phyloP scores from a whole-genome alignment of 1,140 invertebrate genomes.

The Galleria mellonella region DNA sequence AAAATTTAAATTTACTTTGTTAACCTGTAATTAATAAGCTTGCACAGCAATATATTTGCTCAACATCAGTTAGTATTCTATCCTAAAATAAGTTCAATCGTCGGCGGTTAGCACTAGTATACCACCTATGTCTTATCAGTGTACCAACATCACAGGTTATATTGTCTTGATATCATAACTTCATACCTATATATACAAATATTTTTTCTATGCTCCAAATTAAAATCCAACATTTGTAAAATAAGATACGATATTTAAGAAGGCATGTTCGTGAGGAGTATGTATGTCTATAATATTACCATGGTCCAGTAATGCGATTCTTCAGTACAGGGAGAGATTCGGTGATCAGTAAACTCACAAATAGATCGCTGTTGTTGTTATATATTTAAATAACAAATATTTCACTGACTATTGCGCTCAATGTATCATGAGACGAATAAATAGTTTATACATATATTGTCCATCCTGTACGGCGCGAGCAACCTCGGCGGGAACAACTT shows the following conservation, averaged over 20 bases:
- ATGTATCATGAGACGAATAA: constrained; percentile 10
- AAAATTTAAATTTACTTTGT: too few relatives aligned
- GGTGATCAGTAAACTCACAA: constrained; percentile 26
- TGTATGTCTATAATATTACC: too few relatives aligned
- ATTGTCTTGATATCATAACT: too few relatives aligned
- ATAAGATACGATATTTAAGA: too few relatives aligned
- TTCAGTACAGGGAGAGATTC: constrained; percentile 41
- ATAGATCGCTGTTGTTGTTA: constrained; percentile 20
- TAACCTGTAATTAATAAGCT: neutral
- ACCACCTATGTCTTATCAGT: constrained; percentile 18
- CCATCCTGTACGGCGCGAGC: constrained; percentile 25
- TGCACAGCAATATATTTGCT: too few relatives aligned
- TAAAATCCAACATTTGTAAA: too few relatives aligned
- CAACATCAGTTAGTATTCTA: too few relatives aligned
- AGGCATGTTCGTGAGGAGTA: too few relatives aligned
- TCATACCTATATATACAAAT: too few relatives aligned
- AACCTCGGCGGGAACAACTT: constrained; percentile 59
- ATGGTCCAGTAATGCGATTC: constrained; percentile 21
- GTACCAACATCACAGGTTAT: too few relatives aligned
- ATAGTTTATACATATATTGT: constrained; percentile 15
- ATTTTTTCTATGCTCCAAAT: too few relatives aligned
- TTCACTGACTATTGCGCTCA: constrained; percentile 10
- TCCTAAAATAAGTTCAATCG: too few relatives aligned
- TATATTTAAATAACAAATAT: neutral
- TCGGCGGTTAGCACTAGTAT: constrained; percentile 16